Percentiles rank a stretch among this genome's conserved stretches.
These are phyloP conservation scores for Gari tellinella DNA, from an alignment of 2,888 invertebrate species.

Conservation along the genomic window DNA sequence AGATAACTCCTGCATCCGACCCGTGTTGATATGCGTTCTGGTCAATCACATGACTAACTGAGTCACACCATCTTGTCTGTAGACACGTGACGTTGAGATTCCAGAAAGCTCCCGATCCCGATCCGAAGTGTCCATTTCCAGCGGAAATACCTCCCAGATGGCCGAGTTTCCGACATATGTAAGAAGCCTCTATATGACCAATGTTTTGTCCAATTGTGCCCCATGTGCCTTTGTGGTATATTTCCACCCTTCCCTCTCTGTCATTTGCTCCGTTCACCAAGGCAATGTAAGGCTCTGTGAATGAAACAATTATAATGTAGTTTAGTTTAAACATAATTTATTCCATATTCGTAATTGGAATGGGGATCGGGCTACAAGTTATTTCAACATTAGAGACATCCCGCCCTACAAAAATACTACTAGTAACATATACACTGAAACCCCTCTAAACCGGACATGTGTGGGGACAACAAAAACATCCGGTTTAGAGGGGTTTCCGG, in stretches of 20 bases:
- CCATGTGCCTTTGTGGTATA: slow-evolving; percentile 77
- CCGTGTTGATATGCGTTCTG: slow-evolving; percentile 59
- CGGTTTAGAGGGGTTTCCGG: too few relatives aligned
- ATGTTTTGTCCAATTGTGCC: slow-evolving; percentile 74
- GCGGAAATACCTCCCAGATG: slow-evolving; percentile 73
- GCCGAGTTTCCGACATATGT: slow-evolving; percentile 76
- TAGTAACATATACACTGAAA: too few relatives aligned
- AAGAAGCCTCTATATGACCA: slow-evolving; percentile 72
- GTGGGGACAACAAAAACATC: too few relatives aligned
- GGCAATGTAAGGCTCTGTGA: slow-evolving; percentile 74
- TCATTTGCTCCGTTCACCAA: slow-evolving; percentile 72
- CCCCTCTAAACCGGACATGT: too few relatives aligned
- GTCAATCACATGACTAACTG: slow-evolving; percentile 50
- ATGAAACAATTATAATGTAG: too few relatives aligned
- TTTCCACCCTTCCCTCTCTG: slow-evolving; percentile 76
- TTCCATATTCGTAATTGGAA: too few relatives aligned
- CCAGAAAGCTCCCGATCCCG: slow-evolving; percentile 72
- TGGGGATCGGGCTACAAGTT: too few relatives aligned
- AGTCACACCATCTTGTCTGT: slow-evolving; percentile 60
- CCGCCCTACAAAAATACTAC: too few relatives aligned
- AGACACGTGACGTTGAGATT: slow-evolving; percentile 73
- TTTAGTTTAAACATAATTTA: too few relatives aligned
- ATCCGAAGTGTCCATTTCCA: slow-evolving; percentile 70
- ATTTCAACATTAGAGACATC: too few relatives aligned
- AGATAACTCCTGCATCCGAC: slow-evolving; percentile 71